Base-by-base conservation (phyloP, 2,797 vertebrate species). In the Thamnophis elegans region DNA sequence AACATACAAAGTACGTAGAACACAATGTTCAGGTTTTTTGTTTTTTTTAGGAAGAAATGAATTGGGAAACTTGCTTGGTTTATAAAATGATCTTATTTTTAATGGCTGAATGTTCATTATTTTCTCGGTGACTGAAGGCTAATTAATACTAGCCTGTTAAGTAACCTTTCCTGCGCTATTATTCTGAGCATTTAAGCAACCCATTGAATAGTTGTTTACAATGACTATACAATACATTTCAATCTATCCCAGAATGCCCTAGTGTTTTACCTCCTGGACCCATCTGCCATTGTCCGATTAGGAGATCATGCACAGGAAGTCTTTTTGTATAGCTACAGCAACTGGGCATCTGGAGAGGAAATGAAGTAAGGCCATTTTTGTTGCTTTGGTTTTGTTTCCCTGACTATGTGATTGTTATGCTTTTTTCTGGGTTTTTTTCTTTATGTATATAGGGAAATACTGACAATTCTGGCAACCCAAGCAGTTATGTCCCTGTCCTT, bases 261-360 rank as follows among this genome's bases (percentile, higher is more conserved):
- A 95, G 60, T 14, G 32, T 12, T 94, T 96, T 14, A 95, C 91
- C 94, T n/a, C 62, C 91, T 18, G 42, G 73, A 47, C 22, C 78
- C 20, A 62, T 94, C 95, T 92, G 60, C 94, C 94, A 95, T 96
- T 97, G 97, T 97, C 95, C 90, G 92, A 42, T 20, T 88, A 78
- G 53, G 88, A 89, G 11, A 20, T 92, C 93, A 95, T 93, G 93
- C 90, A 94, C 89, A 85, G 85, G 96, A 95, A 93, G 51, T 93
- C 4, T 10, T 55, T 95, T 94, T 95, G 89, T 95, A 93, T 91
- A 93, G 5, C 59, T 89, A 89, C 94, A 87, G 62, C 55, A 92
- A 88, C 91, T 0, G 0, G 91, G 87, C 86, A 6, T 51, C 94
- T 94, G 85, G 92, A 93, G 94, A 96, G 94, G 95, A 97, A 97